phyloP scores from a whole-genome alignment of 2,113 vertebrate genomes.

The Chionomys nivalis region DNA sequence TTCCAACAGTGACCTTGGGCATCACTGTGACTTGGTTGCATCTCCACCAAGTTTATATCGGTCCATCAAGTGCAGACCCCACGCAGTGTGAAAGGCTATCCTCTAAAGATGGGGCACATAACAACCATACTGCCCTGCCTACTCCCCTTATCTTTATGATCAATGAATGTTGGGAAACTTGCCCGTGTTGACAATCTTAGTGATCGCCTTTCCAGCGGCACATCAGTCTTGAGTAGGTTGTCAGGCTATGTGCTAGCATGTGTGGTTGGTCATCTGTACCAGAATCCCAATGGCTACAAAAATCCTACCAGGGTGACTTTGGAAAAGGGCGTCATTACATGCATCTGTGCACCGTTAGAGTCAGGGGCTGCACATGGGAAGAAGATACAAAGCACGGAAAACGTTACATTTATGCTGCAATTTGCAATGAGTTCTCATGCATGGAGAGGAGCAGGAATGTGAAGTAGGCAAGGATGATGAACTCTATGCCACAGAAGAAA shows the following conservation, averaged over 20 bases:
- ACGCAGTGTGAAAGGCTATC: background rate
- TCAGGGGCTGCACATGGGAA: background rate
- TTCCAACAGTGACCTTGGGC: slow-evolving; percentile 57
- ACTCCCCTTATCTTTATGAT: background rate
- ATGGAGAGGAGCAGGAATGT: background rate
- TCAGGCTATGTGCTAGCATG: background rate
- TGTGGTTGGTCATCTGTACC: background rate
- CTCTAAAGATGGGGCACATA: background rate
- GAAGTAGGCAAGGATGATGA: background rate
- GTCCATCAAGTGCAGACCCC: background rate
- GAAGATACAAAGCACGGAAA: background rate
- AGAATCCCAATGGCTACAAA: background rate
- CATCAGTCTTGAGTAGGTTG: background rate
- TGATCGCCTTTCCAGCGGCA: background rate
- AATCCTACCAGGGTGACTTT: background rate
- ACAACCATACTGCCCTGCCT: background rate
- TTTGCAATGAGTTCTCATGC: background rate
- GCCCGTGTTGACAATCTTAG: background rate
- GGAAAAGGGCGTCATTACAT: background rate
- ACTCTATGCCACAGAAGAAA: slow-evolving; percentile 12
- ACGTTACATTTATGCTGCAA: background rate
- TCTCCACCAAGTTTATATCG: background rate
- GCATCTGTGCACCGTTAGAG: background rate
- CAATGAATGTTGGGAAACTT: background rate
- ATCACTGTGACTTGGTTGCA: background rate